A percentile compares a stretch with the other conserved stretches of the same genome.
phyloP scores from a whole-genome alignment of 2,113 vertebrate species.

The Pampusana beccarii region DNA sequence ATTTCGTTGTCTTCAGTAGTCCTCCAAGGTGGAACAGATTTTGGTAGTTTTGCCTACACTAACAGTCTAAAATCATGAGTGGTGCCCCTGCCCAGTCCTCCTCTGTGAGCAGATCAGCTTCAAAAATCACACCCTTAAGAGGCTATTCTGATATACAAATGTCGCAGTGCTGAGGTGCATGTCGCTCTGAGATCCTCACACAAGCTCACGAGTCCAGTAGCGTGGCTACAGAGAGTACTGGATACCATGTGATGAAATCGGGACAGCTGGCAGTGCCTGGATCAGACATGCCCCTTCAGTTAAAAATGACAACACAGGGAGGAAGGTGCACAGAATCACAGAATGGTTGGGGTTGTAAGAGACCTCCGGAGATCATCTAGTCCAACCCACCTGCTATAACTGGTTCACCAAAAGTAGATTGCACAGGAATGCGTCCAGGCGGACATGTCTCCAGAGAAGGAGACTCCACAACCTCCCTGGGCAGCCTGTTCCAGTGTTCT shows the following conservation, averaged over 20 bases:
- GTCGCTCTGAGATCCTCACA: not conserved
- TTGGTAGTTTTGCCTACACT: not conserved
- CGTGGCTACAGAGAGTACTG: not conserved
- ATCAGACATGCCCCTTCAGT: not conserved
- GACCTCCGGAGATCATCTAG: too few species aligned
- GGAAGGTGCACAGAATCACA: not conserved
- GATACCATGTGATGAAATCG: not conserved
- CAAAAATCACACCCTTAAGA: not conserved
- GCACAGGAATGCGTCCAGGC: too few species aligned
- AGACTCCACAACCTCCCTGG: too few species aligned
- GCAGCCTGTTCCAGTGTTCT: too few species aligned
- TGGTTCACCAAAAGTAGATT: too few species aligned
- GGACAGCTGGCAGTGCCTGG: not conserved
- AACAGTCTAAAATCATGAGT: not conserved
- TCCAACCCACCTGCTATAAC: too few species aligned
- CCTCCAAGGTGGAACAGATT: not conserved
- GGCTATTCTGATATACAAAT: not conserved
- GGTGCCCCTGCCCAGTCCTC: not conserved
- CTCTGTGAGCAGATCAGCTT: not conserved
- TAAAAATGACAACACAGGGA: not conserved
- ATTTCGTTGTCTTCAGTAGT: not conserved
- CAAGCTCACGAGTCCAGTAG: not conserved
- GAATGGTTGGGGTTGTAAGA: too few species aligned
- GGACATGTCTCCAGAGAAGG: too few species aligned
- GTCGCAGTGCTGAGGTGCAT: not conserved